A percentile compares a stretch with the other conserved stretches of the same genome.
phyloP scores from a whole-genome alignment of 2,797 vertebrate genomes.

The Gambusia yucatana region DNA sequence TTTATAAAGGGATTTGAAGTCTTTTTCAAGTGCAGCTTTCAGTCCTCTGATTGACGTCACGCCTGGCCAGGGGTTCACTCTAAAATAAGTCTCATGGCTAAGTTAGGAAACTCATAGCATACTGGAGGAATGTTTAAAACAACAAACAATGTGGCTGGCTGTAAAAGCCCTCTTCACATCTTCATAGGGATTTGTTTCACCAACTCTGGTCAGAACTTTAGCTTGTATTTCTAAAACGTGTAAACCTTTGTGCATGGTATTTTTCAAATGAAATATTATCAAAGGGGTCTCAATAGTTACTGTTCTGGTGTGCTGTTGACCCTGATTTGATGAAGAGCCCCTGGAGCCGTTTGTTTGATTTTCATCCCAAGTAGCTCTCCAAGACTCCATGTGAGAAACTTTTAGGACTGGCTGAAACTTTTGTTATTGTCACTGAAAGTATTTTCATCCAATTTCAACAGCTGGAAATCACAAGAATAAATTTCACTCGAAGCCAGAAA shows the following conservation, averaged over 20 bases:
- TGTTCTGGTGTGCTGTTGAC: constrained; percentile 56
- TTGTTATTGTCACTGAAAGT: constrained; percentile 58
- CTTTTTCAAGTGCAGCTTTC: constrained; percentile 62
- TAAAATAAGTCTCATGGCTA: constrained; percentile 81
- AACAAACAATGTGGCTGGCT: constrained; percentile 71
- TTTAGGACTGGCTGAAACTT: constrained; percentile 59
- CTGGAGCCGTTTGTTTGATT: constrained; percentile 57
- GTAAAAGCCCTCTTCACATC: constrained; percentile 66
- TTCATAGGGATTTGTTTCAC: constrained; percentile 58
- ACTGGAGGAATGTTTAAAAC: constrained; percentile 78
- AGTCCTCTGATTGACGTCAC: constrained; percentile 78
- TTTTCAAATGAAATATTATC: constrained; percentile 65
- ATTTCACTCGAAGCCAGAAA: constrained; percentile 45
- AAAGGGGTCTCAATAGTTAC: constrained; percentile 46
- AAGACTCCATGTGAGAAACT: constrained; percentile 53
- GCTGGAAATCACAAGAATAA: constrained; percentile 62
- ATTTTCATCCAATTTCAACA: constrained; percentile 58
- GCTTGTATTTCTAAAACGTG: constrained; percentile 40
- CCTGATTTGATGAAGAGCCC: constrained; percentile 42
- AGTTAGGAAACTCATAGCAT: constrained; percentile 77
- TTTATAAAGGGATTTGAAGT: constrained; percentile 55
- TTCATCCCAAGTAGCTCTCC: constrained; percentile 53
- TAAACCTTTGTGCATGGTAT: constrained; percentile 37
- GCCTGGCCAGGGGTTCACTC: constrained; percentile 68
- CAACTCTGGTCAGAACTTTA: constrained; percentile 56